phyloP scores from a whole-genome alignment of 2,113 vertebrate genomes.

The Glareola pratincola region DNA sequence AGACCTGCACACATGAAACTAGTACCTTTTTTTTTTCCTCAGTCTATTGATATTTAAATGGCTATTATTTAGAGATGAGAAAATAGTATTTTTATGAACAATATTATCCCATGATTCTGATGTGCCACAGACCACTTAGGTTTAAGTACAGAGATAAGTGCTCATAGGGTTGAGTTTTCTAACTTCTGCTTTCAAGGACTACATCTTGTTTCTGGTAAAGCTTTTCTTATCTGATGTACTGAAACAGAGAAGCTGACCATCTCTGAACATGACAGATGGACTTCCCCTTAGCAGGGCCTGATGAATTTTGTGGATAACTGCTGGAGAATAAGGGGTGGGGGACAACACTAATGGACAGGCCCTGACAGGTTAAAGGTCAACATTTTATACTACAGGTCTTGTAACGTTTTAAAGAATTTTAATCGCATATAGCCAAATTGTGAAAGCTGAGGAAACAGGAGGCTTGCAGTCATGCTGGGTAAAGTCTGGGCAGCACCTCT shows the following conservation, averaged over 20 bases:
- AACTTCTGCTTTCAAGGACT: neutral
- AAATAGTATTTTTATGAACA: neutral
- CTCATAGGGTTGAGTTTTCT: neutral
- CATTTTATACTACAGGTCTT: neutral
- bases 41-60: neutral
- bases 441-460: neutral
- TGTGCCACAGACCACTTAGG: neutral
- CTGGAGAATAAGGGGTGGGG: neutral
- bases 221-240: neutral
- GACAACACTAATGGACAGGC: neutral
- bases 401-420: neutral
- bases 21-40: neutral
- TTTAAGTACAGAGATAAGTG: neutral
- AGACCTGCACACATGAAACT: neutral
- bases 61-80: neutral
- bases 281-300: neutral
- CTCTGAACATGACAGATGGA: neutral
- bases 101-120: neutral
- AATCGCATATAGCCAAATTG: neutral
- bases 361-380: neutral
- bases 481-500: neutral
- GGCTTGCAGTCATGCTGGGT: neutral
- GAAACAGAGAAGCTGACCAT: neutral
- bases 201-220: neutral
- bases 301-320: neutral